These are phyloP conservation scores for Grantiella picta DNA, from an alignment of 2,113 vertebrate genomes.

Conservation along the genomic window DNA sequence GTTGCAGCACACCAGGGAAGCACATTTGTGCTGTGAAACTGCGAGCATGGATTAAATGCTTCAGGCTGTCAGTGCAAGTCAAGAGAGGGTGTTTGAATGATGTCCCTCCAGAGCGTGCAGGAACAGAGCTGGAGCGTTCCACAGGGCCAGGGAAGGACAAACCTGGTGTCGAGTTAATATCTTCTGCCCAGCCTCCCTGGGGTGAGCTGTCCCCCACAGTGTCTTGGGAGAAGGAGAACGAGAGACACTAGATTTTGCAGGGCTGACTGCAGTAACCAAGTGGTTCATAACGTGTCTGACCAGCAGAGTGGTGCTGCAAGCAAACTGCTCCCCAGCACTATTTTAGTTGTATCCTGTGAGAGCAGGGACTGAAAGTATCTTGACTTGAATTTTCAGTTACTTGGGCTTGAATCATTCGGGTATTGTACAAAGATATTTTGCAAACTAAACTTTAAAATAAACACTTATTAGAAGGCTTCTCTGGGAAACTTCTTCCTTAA, in stretches of 20 bases:
- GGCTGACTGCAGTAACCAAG: neutral
- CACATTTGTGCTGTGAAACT: accelerated
- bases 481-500: neutral
- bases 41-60: accelerated
- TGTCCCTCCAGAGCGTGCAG: neutral
- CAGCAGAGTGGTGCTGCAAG: neutral
- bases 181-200: neutral
- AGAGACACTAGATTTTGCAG: neutral
- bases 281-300: neutral
- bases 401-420: neutral
- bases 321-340: neutral
- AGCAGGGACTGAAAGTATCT: neutral
- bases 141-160: neutral
- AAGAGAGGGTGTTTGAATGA: neutral
- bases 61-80: neutral
- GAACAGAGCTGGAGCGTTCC: neutral
- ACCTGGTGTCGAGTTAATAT: neutral
- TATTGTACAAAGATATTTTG: neutral
- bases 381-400: neutral
- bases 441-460: neutral
- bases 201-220: neutral
- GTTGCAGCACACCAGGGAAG: neutral
- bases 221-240: neutral
- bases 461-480: neutral
- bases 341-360: neutral